Base-by-base conservation (phyloP, 2,113 vertebrate species). In the Cygnus buccinator region DNA sequence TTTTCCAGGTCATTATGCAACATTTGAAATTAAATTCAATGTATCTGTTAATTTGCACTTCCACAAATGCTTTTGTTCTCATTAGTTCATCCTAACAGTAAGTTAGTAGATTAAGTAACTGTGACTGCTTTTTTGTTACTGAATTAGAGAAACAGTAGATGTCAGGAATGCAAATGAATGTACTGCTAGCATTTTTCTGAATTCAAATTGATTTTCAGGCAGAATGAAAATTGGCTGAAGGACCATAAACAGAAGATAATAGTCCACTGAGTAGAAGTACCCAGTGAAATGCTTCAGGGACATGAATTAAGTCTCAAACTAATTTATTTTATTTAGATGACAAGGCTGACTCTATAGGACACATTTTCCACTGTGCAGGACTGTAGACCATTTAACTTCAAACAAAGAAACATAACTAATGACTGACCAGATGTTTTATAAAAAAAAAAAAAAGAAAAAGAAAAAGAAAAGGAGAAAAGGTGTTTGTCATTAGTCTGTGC, bases 171-270 rank as follows among this genome's bases (percentile, higher is more conserved):
- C 39, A 90, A 94, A 86, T 86, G 2, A 90, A 58, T 29, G 46
- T 31, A 84, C 59, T 81, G 37, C 22, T 63, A 55, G 65, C 25
- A 31, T 86, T 81, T 74, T 67, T 67, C 73, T 61, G 61, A 92
- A 89, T 84, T 67, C 75, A 90, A 80, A 74, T 43, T 86, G 73
- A 59, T 89, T 92, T 92, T 89, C 46, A 91, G 80, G 68, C 59
- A 86, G 80, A 87, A 80, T 2, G 19, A 86, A 68, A 89, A 77
- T 44, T 54, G 59, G 23, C 59, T 62, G 65, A 65, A 90, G 46
- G 52, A 84, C 52, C 65, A 81, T 77, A 74, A 90, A 92, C 65
- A 93, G 75, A 58, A 77, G 65, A 85, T 89, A 89, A 96, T 6
- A 70, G n/a, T 58, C 54, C 55, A 73, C 50, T 54, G 59, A 92